Base-by-base conservation (phyloP, 2,113 vertebrate species). In the Myrmecophaga tridactyla region DNA sequence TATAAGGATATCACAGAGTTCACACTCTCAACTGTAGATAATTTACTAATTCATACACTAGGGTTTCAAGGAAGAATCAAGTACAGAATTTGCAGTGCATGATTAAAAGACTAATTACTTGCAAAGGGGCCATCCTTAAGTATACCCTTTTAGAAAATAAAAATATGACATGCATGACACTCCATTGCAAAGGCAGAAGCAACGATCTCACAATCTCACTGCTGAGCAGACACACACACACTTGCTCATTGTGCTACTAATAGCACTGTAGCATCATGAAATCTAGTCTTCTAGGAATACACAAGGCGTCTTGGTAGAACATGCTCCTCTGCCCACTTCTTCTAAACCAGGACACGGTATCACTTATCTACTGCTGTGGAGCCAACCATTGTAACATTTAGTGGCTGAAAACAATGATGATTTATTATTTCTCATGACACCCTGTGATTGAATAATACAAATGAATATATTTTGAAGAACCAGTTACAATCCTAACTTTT, bases 11-110 rank as follows among this genome's bases (percentile, higher is more conserved):
- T 36, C 23, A n/a, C n/a, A 75, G 2, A 27, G n/a, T 89, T 58
- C 13, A 27, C 29, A 43, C 17, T 23, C 65, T 73, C 62, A 58
- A 3, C 1, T 17, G 62, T 48, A 21, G 46, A 36, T 34, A 65
- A 41, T 62, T 80, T 34, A 69, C 31, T 60, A 20, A 60, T 89
- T 36, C 62, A 63, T 36, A 65, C 27, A 53, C 36, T 34, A 48
- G 11, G 12, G 9, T 83, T 83, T 91, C 92, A 91, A 92, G 85
- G 65, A 95, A 84, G 10, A 60, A 58, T 29, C 46, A 73, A 89
- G 65, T 21, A 12, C 69, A 83, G 25, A 11, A 43, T 48, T 72
- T 6, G 5, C 11, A 48, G 27, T 72, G 21, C 63, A 85, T 20
- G 4, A 93, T 78, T 73, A 83, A 72, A 72, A 89, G 46, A 36